Evolutionary conservation across 1,140 invertebrate genomes (phyloP), one percentile per base, ranked within the genome.

Genomic region (Trichogramma pretiosum): DNA sequence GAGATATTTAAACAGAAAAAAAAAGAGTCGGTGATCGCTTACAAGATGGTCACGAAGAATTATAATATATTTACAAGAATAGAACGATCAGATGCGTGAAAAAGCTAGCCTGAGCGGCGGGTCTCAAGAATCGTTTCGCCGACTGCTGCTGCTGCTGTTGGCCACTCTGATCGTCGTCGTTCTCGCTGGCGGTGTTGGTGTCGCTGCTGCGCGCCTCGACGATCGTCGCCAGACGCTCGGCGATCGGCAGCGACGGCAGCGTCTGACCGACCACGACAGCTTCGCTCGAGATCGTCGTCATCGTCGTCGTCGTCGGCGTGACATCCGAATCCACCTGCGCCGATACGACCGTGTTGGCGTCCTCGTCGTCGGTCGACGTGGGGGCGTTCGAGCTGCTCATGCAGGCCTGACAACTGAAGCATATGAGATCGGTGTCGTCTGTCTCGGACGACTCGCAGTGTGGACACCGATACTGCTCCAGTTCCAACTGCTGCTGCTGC

Each of bases 61-160:
- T n/a, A n/a, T 35, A 23, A 36, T 37, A 22, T 62, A 62, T 61
- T 70, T 65, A 70, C 58, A 68, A 53, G 50, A 64, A 58, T 30
- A 70, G 55, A 48, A 70, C 67, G 53, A 70, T 68, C 64, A 65
- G 65, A 40, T 67, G 68, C 61, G 65, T 67, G 52, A 70, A 56
- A 62, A 66, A 64, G 53, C 57, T 65, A 30, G 59, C 59, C 50
- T n/a, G n/a, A n/a, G n/a, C n/a, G n/a, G 57, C 52, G 45, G 57
- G 59, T n/a, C n/a, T n/a, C n/a, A n/a, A n/a, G n/a, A n/a, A n/a
- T 48, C 50, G n/a, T n/a, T n/a, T n/a, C n/a, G n/a, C n/a, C n/a
- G n/a, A n/a, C 19, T 45, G 41, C 14, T 5, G 17, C 35, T 21
- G 35, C 9, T 11, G 33, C 40, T 44, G 41, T 49, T 49, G 16